Evolutionary conservation across 1,140 invertebrate species (phyloP).

Genomic region (Trichonephila clavata): DNA sequence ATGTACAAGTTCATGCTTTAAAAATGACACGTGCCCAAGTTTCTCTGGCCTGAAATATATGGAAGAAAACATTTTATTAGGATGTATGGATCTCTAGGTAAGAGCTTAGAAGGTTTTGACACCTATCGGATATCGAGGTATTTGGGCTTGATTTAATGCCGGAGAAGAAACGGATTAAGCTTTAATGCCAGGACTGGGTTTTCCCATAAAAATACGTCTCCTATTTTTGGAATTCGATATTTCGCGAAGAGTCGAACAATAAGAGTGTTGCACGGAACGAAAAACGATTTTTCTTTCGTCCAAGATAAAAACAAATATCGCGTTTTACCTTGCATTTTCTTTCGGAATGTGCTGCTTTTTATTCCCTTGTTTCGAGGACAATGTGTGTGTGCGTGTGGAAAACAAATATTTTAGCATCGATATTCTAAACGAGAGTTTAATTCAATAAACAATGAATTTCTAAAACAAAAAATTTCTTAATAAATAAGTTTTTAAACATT

Average conservation of each 20-base stretch:
- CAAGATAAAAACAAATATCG: not conserved
- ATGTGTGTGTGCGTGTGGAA: too few relatives aligned
- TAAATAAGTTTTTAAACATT: too few relatives aligned
- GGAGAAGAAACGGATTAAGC: not conserved
- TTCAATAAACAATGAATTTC: too few relatives aligned
- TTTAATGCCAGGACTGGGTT: constrained; percentile 4
- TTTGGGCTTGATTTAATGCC: constrained; percentile 8
- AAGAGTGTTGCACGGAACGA: not conserved
- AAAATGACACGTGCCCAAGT: not conserved
- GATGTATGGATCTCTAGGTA: not conserved
- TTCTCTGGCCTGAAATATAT: not conserved
- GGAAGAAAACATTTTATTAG: constrained; percentile 21
- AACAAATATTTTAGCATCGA: too few relatives aligned
- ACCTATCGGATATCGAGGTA: constrained; percentile 15
- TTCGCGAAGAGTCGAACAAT: not conserved
- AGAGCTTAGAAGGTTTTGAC: not conserved
- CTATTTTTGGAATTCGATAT: constrained; percentile 19
- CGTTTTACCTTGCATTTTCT: not conserved
- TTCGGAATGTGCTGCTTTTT: not conserved
- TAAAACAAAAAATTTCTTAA: too few relatives aligned
- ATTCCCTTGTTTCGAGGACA: not conserved
- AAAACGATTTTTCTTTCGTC: not conserved
- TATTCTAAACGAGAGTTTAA: too few relatives aligned
- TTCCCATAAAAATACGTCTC: not conserved
- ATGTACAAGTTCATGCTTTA: not conserved